These are phyloP conservation scores for Spatulosminthurus flaviceps DNA, from an alignment of 2,888 invertebrate genomes.

Conservation along the genomic window DNA sequence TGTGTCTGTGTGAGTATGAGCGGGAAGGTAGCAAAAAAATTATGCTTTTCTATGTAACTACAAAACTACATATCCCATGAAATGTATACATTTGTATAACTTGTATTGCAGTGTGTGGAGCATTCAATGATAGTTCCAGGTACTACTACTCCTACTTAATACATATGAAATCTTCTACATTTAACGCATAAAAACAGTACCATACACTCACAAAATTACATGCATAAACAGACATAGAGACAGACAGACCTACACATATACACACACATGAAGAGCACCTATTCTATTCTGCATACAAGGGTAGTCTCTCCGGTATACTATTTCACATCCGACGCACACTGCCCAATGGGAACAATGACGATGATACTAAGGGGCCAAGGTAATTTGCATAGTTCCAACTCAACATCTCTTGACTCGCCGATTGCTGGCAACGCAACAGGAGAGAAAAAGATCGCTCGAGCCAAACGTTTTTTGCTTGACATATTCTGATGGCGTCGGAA, in stretches of 20 bases:
- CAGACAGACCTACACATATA: background rate
- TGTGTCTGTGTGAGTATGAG: background rate
- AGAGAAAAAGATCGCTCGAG: constrained; percentile 56
- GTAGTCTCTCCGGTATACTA: constrained; percentile 13
- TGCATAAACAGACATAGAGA: background rate
- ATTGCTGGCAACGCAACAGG: constrained; percentile 51
- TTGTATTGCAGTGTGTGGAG: too few relatives aligned
- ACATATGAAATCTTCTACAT: too few relatives aligned
- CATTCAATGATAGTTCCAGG: too few relatives aligned
- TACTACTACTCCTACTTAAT: too few relatives aligned
- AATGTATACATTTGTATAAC: background rate
- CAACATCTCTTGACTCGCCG: constrained; percentile 47
- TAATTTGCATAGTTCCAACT: constrained; percentile 52
- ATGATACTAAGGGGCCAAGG: constrained; percentile 42
- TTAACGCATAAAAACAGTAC: background rate
- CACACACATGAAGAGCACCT: background rate
- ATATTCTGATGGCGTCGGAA: constrained; percentile 57
- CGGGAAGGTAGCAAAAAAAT: background rate
- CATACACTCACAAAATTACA: background rate
- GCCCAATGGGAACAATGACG: constrained; percentile 40
- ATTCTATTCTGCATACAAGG: background rate
- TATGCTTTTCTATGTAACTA: too few relatives aligned
- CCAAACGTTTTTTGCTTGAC: constrained; percentile 56
- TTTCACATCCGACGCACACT: constrained; percentile 38
- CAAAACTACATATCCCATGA: too few relatives aligned